Percentiles rank a stretch among this genome's conserved stretches.
phyloP scores from a whole-genome alignment of 2,113 vertebrate genomes.

The Malurus elegans region DNA sequence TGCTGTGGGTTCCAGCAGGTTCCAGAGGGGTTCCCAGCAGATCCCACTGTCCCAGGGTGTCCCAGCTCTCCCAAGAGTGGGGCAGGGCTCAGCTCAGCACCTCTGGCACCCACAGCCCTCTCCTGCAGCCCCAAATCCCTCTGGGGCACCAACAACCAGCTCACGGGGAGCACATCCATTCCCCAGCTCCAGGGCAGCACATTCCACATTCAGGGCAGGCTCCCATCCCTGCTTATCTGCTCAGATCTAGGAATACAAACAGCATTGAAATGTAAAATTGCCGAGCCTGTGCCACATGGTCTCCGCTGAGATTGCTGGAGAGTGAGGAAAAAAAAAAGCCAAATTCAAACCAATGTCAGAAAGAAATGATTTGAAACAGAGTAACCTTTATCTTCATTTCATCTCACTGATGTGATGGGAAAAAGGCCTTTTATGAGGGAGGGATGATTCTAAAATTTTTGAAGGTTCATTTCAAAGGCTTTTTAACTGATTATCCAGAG shows the following conservation, averaged over 20 bases:
- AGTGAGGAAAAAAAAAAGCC: slow-evolving; percentile 41
- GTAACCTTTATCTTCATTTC: slow-evolving; percentile 25
- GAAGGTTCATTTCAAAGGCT: slow-evolving; percentile 37
- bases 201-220: slow-evolving; percentile 11
- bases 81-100: neutral
- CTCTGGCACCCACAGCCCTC: neutral
- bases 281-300: neutral
- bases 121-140: neutral
- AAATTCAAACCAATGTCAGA: slow-evolving; percentile 23
- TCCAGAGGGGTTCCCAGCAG: neutral
- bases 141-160: neutral
- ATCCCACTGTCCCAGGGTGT: too few species aligned
- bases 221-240: neutral
- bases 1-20: neutral
- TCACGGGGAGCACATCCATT: neutral
- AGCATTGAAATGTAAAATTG: slow-evolving; percentile 42
- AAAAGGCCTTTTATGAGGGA: slow-evolving; percentile 17
- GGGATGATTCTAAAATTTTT: slow-evolving; percentile 8
- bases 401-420: slow-evolving; percentile 32
- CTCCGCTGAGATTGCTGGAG: slow-evolving; percentile 38
- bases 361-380: slow-evolving; percentile 44
- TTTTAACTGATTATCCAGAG: slow-evolving; percentile 36
- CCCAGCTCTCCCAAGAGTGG: too few species aligned
- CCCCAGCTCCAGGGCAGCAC: neutral
- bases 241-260: slow-evolving; percentile 39